These are phyloP conservation scores for Eupelmus urozonus DNA, from an alignment of 2,888 invertebrate genomes.

Conservation along the genomic window DNA sequence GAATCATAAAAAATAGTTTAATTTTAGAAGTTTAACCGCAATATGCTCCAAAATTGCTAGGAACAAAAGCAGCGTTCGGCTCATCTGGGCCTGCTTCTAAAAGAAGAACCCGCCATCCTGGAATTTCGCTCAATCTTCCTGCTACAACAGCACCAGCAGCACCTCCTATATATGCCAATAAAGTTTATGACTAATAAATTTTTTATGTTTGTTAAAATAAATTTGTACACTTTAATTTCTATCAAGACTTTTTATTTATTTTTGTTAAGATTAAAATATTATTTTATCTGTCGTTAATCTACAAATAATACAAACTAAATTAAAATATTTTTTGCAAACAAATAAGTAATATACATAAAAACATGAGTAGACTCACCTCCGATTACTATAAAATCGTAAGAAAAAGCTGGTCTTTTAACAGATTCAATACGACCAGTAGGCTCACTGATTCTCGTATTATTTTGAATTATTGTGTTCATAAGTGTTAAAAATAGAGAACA, in stretches of 20 bases:
- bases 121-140: constrained; percentile 81
- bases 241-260: too few species aligned
- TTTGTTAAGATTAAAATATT: too few species aligned
- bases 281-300: too few species aligned
- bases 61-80: constrained; percentile 79
- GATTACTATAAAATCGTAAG: constrained; percentile 83
- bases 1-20: neutral
- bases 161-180: constrained; percentile 75
- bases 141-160: constrained; percentile 83
- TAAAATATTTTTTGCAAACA: neutral
- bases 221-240: too few species aligned
- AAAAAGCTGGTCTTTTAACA: constrained; percentile 72
- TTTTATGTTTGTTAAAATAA: neutral
- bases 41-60: constrained; percentile 67
- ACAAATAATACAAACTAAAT: too few species aligned
- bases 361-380: constrained; percentile 76
- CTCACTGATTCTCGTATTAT: constrained; percentile 62
- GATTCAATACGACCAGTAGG: constrained; percentile 80
- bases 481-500: constrained; percentile 63
- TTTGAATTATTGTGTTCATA: constrained; percentile 63
- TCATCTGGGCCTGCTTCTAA: constrained; percentile 86
- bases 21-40: constrained; percentile 63
- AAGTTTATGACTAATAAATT: neutral
- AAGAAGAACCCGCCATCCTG: constrained; percentile 82
- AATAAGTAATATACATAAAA: too few species aligned